Percentiles rank a stretch among this genome's conserved stretches.
Evolutionary conservation across 1,140 invertebrate species (phyloP).

Genomic region (Caerostris darwini): DNA sequence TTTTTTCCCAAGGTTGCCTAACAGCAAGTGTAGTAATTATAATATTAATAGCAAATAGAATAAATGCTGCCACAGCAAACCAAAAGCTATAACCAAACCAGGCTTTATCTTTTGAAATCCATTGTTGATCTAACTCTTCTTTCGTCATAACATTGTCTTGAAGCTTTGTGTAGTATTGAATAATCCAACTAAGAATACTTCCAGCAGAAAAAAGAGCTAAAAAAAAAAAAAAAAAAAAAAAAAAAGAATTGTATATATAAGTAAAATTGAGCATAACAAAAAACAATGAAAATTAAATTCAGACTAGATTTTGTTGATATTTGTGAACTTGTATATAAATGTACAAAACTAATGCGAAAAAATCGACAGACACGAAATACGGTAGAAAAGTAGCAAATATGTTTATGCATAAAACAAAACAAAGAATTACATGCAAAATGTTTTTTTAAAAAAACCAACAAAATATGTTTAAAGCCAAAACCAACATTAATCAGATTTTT

Average conservation of each 20-base stretch:
- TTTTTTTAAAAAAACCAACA: too few relatives aligned
- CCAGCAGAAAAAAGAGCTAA: constrained; percentile 88
- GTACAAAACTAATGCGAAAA: neutral
- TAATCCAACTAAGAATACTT: constrained; percentile 88
- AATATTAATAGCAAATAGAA: constrained; percentile 89
- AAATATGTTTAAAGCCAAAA: too few relatives aligned
- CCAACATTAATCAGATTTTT: too few relatives aligned
- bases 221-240: constrained; percentile 82
- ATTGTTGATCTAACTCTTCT: constrained; percentile 88
- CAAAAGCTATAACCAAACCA: constrained; percentile 90
- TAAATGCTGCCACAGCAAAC: constrained; percentile 88
- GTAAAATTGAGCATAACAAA: neutral
- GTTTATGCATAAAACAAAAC: too few relatives aligned
- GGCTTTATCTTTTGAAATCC: constrained; percentile 87
- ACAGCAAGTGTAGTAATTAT: constrained; percentile 88
- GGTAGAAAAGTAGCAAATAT: too few relatives aligned
- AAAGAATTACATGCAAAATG: too few relatives aligned
- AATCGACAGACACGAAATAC: too few relatives aligned
- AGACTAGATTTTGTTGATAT: too few relatives aligned
- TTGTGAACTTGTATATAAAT: neutral
- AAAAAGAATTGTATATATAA: too few relatives aligned
- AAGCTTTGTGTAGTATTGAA: constrained; percentile 88
- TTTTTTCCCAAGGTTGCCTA: constrained; percentile 84
- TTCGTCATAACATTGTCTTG: constrained; percentile 89
- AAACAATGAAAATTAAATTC: neutral